Base-by-base conservation (phyloP, 1,140 invertebrate genomes). In the Drosophila erecta region DNA sequence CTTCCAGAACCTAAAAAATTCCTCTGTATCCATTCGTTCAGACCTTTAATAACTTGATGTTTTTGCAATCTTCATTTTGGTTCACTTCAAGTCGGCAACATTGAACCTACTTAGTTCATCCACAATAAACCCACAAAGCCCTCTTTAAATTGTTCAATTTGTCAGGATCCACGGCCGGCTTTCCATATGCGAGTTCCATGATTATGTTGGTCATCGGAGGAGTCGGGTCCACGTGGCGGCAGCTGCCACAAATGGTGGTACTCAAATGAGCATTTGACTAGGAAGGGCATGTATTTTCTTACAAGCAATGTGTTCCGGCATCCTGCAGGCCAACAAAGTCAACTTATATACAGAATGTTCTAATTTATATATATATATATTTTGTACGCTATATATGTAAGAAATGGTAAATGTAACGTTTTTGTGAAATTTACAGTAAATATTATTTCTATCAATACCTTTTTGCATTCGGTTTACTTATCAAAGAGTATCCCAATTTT, bases 71-170 rank as follows among this genome's bases (percentile, higher is more conserved):
- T 10, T 3, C 30, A 10, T 8, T 30, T 30, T 8, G 27, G 27
- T 8, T 30, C 8, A 30, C 27, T 30, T 30, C 7, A 30, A 30
- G 27, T 7, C 30, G 30, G 30, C 30, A 30, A 0, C 8, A 30
- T 30, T 8, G 7, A 30, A 7, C 7, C 30, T 30, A 30, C 30
- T 30, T 30, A 30, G 30, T 10, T 30, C 30, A 3, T 30, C 30
- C 17, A n/a, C 37, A 62, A 56, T 73, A 76, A 73, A 37, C 27
- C 47, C 27, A 38, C n/a, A 76, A 79, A 80, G 72, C 72, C 76
- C 61, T 58, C 37, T 41, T 74, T 43, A 70, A 81, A 87, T 86
- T 57, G 69, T 81, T 85, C 64, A 86, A 85, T 85, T 85, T 85
- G 57, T 81, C 78, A 67, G 53, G 57, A 15, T 3, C 11, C 44